Evolutionary conservation across 2,888 invertebrate species (phyloP).

Genomic region (Dynastes tityus): DNA sequence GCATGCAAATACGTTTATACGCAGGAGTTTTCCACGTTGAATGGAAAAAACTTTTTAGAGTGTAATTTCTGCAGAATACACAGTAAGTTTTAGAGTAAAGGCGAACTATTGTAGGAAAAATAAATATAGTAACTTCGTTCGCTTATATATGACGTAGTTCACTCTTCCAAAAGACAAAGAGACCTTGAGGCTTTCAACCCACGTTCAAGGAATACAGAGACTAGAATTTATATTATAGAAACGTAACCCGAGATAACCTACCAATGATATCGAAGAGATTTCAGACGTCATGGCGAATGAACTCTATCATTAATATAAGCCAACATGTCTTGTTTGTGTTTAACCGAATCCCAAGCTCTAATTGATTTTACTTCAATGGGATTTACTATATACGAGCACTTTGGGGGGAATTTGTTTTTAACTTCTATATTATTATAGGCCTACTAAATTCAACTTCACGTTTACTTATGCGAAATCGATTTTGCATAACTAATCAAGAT

Average conservation of each 20-base stretch:
- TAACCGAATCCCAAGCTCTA: neutral
- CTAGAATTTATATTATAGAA: neutral
- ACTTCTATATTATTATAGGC: neutral
- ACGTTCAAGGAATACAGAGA: neutral
- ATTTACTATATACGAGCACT: neutral
- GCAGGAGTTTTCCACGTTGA: no score
- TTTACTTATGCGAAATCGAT: neutral
- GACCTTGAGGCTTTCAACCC: neutral
- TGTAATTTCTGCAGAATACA: no score
- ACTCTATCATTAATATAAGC: slow-evolving; percentile 4
- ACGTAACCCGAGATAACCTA: neutral
- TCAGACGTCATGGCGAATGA: neutral
- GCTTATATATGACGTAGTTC: neutral
- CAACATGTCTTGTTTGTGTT: neutral
- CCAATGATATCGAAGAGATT: neutral
- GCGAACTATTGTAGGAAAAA: no score
- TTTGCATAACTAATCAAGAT: no score
- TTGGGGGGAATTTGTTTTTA: neutral
- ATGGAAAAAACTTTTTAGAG: no score
- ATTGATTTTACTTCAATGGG: neutral
- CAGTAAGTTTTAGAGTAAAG: no score
- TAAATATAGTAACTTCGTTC: no score
- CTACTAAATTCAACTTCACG: slow-evolving; percentile 8
- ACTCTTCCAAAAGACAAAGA: slow-evolving; percentile 2
- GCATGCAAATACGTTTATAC: no score